phyloP scores from a whole-genome alignment of 2,888 invertebrate genomes.

The Agrotis exclamationis region DNA sequence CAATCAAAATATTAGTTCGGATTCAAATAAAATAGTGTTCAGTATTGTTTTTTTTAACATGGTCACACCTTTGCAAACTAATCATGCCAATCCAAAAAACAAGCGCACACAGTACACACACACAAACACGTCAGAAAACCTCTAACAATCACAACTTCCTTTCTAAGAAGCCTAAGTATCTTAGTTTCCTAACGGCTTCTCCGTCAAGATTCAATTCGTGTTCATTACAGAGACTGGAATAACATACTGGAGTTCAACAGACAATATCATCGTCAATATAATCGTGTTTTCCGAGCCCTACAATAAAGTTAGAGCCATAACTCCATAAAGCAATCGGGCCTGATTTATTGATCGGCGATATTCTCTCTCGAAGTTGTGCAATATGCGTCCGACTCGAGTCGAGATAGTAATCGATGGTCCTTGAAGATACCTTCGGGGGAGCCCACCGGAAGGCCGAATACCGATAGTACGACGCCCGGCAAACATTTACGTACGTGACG shows the following conservation, averaged over 20 bases:
- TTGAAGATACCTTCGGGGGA: constrained; percentile 79
- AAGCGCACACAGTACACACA: constrained; percentile 62
- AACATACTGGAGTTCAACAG: constrained; percentile 59
- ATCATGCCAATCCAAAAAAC: constrained; percentile 33
- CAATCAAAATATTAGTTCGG: background rate
- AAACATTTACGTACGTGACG: constrained; percentile 88
- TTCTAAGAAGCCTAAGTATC: constrained; percentile 10
- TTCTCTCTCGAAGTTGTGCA: constrained; percentile 83
- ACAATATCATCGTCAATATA: constrained; percentile 64
- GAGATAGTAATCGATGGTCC: constrained; percentile 87
- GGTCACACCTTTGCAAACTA: constrained; percentile 20
- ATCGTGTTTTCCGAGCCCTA: constrained; percentile 66
- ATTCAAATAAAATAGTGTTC: background rate
- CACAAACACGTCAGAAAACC: constrained; percentile 38
- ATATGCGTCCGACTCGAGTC: constrained; percentile 80
- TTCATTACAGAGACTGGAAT: constrained; percentile 33
- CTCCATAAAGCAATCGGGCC: constrained; percentile 73
- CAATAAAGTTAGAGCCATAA: constrained; percentile 71
- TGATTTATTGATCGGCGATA: constrained; percentile 80
- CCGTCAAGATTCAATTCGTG: constrained; percentile 45
- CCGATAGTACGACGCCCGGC: constrained; percentile 79
- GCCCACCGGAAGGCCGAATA: constrained; percentile 79
- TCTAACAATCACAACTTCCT: constrained; percentile 26
- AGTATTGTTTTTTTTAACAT: background rate
- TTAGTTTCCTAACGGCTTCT: constrained; percentile 20